These are phyloP conservation scores for Mormyrus lacerda DNA, from an alignment of 2,113 vertebrate genomes.

Conservation along the genomic window DNA sequence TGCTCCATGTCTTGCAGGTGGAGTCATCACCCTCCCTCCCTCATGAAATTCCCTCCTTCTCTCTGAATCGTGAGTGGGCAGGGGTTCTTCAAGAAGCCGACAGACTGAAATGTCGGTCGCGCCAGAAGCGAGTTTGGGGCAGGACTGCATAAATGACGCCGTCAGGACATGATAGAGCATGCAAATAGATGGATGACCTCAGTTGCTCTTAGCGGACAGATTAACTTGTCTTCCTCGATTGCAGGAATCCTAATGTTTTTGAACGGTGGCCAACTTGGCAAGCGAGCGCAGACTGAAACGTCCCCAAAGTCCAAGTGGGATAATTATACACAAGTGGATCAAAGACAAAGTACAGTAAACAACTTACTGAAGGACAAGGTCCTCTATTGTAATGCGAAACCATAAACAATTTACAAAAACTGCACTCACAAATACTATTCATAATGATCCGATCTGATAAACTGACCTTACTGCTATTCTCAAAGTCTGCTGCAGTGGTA, in stretches of 20 bases:
- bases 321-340: slow-evolving; percentile 37
- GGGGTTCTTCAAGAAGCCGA: neutral
- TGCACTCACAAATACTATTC: neutral
- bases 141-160: neutral
- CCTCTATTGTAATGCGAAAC: slow-evolving; percentile 28
- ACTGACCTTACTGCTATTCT: neutral
- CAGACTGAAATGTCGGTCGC: neutral
- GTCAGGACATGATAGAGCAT: slow-evolving; percentile 5
- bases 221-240: slow-evolving; percentile 58
- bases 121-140: neutral
- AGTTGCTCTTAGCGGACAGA: slow-evolving; percentile 58
- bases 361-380: slow-evolving; percentile 34
- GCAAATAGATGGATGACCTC: slow-evolving; percentile 15
- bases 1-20: neutral
- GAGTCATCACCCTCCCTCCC: neutral
- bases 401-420: slow-evolving; percentile 16
- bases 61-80: neutral
- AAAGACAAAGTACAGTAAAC: slow-evolving; percentile 38
- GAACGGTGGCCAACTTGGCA: slow-evolving; percentile 60
- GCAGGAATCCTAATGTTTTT: slow-evolving; percentile 55
- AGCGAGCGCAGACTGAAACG: slow-evolving; percentile 35
- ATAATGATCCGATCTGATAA: neutral
- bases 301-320: slow-evolving; percentile 38
- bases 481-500: neutral
- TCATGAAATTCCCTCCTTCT: neutral